Conservation (phyloP, 2,888 invertebrate species). For the Hemicrepidius hirtus region DNA sequence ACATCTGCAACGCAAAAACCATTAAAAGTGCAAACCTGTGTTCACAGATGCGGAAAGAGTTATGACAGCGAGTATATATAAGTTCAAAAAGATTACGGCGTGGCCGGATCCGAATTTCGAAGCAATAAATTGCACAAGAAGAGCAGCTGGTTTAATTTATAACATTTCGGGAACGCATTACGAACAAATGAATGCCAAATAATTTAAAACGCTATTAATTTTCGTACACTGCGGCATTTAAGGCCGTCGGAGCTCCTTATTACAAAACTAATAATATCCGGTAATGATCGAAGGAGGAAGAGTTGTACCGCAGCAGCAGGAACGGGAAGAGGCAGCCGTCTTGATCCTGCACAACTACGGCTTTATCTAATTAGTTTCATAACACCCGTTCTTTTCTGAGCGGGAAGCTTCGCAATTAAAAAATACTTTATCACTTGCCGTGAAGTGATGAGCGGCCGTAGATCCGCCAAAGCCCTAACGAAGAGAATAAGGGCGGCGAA, state of each 20-base stretch:
- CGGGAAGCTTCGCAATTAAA: conserved; percentile 43
- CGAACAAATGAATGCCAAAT: conserved; percentile 53
- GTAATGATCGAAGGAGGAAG: conserved; percentile 40
- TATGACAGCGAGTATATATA: conserved; percentile 38
- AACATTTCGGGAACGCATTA: conserved; percentile 54
- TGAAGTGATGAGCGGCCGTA: conserved; percentile 34
- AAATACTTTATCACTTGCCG: conserved; percentile 41
- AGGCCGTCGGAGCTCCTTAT: conserved; percentile 31
- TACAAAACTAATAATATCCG: conserved; percentile 47
- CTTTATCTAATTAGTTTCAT: conserved; percentile 51
- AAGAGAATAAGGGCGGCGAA: conserved; percentile 45
- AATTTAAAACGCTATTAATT: conserved; percentile 54
- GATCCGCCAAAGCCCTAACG: conserved; percentile 24
- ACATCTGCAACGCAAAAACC: conserved; percentile 45
- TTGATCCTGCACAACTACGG: conserved; percentile 39
- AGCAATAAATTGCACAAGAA: conserved; percentile 47
- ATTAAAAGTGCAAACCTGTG: conserved; percentile 46
- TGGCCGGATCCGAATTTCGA: conserved; percentile 42
- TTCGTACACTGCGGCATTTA: conserved; percentile 4
- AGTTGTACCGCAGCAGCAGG: conserved; percentile 9
- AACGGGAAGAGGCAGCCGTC: not conserved
- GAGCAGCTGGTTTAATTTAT: conserved; percentile 53
- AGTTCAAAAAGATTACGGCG: conserved; percentile 46
- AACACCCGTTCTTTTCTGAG: conserved; percentile 30
- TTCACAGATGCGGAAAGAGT: conserved; percentile 50